These are phyloP conservation scores for Branchipolynoe longqiensis DNA, from an alignment of 2,888 invertebrate genomes.

Conservation along the genomic window DNA sequence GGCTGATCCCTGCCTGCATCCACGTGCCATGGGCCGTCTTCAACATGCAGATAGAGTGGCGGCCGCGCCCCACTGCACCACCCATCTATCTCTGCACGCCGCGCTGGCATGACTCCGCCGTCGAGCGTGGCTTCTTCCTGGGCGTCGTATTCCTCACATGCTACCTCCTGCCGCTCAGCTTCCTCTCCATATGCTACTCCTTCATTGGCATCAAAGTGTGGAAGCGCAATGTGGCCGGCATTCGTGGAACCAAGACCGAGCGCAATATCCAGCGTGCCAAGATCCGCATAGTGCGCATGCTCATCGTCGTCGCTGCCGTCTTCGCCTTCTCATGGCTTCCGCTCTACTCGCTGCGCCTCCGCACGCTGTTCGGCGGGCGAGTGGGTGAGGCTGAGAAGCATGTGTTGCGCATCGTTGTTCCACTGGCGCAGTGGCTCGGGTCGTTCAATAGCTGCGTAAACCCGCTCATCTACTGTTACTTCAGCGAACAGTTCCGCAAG, in stretches of 20 bases:
- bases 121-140: slow-evolving; percentile 89
- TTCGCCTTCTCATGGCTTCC: slow-evolving; percentile 97
- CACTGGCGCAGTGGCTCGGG: slow-evolving; percentile 95
- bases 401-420: slow-evolving; percentile 85
- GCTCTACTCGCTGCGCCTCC: slow-evolving; percentile 92
- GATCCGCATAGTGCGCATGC: slow-evolving; percentile 96
- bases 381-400: slow-evolving; percentile 53
- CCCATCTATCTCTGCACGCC: slow-evolving; percentile 60
- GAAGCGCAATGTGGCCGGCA: slow-evolving; percentile 93
- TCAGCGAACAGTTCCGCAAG: slow-evolving; percentile 81
- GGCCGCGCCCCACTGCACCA: neutral
- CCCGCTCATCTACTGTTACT: slow-evolving; percentile 95
- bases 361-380: slow-evolving; percentile 89
- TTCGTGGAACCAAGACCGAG: slow-evolving; percentile 85
- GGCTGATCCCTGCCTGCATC: slow-evolving; percentile 92
- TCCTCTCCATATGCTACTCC: slow-evolving; percentile 95
- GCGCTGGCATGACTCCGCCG: slow-evolving; percentile 14
- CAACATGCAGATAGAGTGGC: slow-evolving; percentile 83
- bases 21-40: slow-evolving; percentile 95
- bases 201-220: slow-evolving; percentile 95
- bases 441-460: slow-evolving; percentile 97
- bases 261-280: slow-evolving; percentile 88
- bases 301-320: slow-evolving; percentile 94
- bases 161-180: slow-evolving; percentile 94
- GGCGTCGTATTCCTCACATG: slow-evolving; percentile 93